Conservation (phyloP, 2,113 vertebrate genomes). For the Pedetes capensis region DNA sequence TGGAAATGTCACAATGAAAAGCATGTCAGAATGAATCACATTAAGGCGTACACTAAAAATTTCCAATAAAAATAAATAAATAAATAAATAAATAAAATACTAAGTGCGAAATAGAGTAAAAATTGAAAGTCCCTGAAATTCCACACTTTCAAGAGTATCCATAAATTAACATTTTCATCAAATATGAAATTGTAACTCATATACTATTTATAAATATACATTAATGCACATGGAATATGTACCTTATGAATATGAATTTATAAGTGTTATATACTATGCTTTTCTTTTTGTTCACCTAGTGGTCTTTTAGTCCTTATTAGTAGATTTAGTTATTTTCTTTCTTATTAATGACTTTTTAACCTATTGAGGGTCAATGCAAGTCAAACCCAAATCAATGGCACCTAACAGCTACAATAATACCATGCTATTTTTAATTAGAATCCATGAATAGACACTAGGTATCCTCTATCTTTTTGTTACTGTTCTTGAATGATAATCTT, state of each 20-base stretch:
- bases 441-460: background rate
- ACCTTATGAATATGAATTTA: background rate
- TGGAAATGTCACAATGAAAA: too few species aligned
- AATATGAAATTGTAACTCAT: background rate
- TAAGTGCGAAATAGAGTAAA: background rate
- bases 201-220: background rate
- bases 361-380: too few species aligned
- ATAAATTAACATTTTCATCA: background rate
- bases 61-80: too few species aligned
- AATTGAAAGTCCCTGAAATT: background rate
- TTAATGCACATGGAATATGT: background rate
- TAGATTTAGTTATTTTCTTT: background rate
- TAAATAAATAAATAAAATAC: too few species aligned
- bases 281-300: background rate
- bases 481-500: background rate
- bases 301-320: background rate
- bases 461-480: background rate
- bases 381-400: too few species aligned
- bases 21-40: too few species aligned
- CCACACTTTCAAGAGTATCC: background rate
- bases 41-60: too few species aligned
- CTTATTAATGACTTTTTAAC: background rate
- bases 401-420: too few species aligned
- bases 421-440: background rate
- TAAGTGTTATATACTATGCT: background rate